Conservation (phyloP, 2,888 invertebrate species). For the Quadroppia sp. region DNA sequence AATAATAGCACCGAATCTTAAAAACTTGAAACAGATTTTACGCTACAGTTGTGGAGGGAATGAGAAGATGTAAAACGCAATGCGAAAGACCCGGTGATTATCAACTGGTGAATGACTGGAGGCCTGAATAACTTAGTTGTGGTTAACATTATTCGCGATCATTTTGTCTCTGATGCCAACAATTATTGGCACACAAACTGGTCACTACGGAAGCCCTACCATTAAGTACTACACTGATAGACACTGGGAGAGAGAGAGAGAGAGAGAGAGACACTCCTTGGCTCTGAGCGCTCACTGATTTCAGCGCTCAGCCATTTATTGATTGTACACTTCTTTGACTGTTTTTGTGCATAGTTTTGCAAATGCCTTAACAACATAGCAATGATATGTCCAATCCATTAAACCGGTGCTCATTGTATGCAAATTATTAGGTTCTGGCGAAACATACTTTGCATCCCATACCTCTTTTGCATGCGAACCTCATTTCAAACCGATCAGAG, state of each 20-base stretch:
- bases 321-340: slow-evolving; percentile 2
- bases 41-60: slow-evolving; percentile 9
- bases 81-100: slow-evolving; percentile 16
- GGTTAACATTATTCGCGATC: slow-evolving; percentile 18
- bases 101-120: slow-evolving; percentile 18
- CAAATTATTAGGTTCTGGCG: not conserved
- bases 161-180: slow-evolving; percentile 11
- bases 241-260: not conserved
- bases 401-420: not conserved
- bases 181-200: slow-evolving; percentile 25
- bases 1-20: slow-evolving; percentile 31
- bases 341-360: not conserved
- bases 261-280: slow-evolving; percentile 17
- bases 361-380: not conserved
- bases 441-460: not conserved
- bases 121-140: slow-evolving; percentile 20
- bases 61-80: not conserved
- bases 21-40: slow-evolving; percentile 25
- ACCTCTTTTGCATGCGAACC: not conserved
- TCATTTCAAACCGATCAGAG: not conserved
- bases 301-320: slow-evolving; percentile 12
- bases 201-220: slow-evolving; percentile 26
- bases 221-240: slow-evolving; percentile 12
- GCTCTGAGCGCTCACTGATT: not conserved
- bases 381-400: slow-evolving; percentile 29